Evolutionary conservation across 2,113 vertebrate genomes (phyloP).

Genomic region (Camarhynchus parvulus): DNA sequence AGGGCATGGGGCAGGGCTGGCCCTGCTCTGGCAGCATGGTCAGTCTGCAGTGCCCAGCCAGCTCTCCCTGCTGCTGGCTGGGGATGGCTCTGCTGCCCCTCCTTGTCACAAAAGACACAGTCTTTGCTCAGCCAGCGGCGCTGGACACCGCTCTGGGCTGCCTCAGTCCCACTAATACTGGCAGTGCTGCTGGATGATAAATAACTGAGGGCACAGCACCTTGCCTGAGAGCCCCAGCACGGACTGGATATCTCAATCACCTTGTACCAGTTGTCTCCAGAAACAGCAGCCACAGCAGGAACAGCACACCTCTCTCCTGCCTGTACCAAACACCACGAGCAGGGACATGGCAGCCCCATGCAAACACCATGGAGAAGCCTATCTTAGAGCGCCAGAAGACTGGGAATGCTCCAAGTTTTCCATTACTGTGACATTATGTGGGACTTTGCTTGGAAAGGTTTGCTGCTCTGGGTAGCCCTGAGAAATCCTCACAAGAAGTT

Average conservation of each 20-base stretch:
- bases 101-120: background rate
- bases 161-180: background rate
- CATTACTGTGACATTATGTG: background rate
- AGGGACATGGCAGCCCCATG: background rate
- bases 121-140: fast-evolving
- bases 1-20: background rate
- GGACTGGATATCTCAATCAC: fast-evolving
- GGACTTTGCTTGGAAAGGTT: background rate
- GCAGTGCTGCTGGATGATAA: background rate
- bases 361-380: fast-evolving
- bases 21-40: background rate
- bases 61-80: background rate
- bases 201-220: background rate
- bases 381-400: background rate
- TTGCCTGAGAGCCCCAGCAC: background rate
- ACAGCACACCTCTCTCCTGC: background rate
- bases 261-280: background rate
- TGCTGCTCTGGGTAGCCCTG: background rate
- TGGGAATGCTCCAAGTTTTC: fast-evolving
- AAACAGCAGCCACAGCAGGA: background rate
- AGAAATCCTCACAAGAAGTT: background rate
- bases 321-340: fast-evolving
- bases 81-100: background rate
- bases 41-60: fast-evolving
- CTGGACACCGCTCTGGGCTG: background rate